Percentiles rank a stretch among this genome's conserved stretches.
Conservation (phyloP, 2,888 invertebrate genomes). For the Parapristionchus giblindavisi region DNA sequence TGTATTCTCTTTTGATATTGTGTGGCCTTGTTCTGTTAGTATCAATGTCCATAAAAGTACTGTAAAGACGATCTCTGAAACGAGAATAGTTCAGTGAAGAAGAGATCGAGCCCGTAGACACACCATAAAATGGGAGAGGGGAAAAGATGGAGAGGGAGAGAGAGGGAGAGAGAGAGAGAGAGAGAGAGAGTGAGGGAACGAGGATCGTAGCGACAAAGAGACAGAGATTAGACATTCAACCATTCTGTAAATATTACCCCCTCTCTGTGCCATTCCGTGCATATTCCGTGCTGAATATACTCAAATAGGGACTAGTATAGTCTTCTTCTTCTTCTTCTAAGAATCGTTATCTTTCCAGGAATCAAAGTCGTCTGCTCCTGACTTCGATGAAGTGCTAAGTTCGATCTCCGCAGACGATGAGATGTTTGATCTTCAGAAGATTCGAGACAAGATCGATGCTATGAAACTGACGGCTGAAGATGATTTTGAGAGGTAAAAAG, state of each 20-base stretch:
- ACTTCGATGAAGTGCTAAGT: background rate
- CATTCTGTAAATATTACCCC: background rate
- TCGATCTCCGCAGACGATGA: background rate
- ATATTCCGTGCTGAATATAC: background rate
- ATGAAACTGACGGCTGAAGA: constrained; percentile 10
- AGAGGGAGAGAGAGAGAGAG: too few species aligned
- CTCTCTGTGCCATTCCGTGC: background rate
- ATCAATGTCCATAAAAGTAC: too few species aligned
- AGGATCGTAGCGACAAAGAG: background rate
- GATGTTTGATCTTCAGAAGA: constrained; percentile 34
- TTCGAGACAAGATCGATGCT: constrained; percentile 31
- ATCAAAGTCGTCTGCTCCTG: background rate
- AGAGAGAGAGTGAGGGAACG: background rate
- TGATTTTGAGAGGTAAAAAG: constrained; percentile 21
- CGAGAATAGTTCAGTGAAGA: constrained; percentile 2
- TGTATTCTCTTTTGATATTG: too few species aligned
- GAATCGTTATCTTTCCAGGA: background rate
- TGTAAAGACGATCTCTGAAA: too few species aligned
- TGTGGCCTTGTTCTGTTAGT: too few species aligned
- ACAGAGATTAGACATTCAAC: background rate
- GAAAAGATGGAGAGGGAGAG: background rate
- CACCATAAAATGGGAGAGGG: constrained; percentile 14
- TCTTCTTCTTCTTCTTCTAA: background rate
- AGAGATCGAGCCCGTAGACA: constrained; percentile 6
- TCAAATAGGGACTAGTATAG: background rate